Percentiles rank a stretch among this genome's conserved stretches.
These are phyloP conservation scores for Burhinus bistriatus DNA, from an alignment of 2,113 vertebrate genomes.

Conservation along the genomic window DNA sequence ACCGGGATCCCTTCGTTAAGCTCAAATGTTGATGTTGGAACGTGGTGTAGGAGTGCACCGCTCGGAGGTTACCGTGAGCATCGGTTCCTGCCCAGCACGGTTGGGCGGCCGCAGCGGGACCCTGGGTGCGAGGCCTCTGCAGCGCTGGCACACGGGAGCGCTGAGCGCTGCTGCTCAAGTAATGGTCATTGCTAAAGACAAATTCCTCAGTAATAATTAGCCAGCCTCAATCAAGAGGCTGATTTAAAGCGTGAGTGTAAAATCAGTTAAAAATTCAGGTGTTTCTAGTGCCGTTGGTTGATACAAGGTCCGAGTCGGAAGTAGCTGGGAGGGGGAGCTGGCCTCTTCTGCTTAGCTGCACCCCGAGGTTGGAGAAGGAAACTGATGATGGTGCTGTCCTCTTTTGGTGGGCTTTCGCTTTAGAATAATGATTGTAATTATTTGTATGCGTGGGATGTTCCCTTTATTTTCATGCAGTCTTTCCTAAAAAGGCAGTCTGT, in stretches of 20 bases:
- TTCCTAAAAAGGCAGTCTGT: not conserved
- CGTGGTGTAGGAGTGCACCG: accelerated
- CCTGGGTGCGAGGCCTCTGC: not conserved
- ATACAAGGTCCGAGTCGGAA: accelerated
- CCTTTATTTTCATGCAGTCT: not conserved
- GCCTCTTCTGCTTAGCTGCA: not conserved
- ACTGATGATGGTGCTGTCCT: not conserved
- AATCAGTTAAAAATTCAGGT: not conserved
- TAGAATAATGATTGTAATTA: not conserved
- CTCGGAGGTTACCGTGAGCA: not conserved
- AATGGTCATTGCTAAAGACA: too few relatives aligned
- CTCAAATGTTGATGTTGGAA: accelerated
- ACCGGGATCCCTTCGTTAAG: accelerated
- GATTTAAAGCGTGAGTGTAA: not conserved
- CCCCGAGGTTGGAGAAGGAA: not conserved
- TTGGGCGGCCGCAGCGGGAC: too few relatives aligned
- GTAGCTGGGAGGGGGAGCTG: not conserved
- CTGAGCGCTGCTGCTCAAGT: not conserved
- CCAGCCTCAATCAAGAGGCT: not conserved
- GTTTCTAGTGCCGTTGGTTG: not conserved
- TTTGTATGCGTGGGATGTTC: not conserved
- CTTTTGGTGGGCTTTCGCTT: not conserved
- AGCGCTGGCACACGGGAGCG: too few relatives aligned
- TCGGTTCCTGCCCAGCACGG: too few relatives aligned
- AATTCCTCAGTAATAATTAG: not conserved